Evolutionary conservation across 2,797 vertebrate genomes (phyloP), one percentile per base, ranked within the genome.

Genomic region (Hydrophis major): DNA sequence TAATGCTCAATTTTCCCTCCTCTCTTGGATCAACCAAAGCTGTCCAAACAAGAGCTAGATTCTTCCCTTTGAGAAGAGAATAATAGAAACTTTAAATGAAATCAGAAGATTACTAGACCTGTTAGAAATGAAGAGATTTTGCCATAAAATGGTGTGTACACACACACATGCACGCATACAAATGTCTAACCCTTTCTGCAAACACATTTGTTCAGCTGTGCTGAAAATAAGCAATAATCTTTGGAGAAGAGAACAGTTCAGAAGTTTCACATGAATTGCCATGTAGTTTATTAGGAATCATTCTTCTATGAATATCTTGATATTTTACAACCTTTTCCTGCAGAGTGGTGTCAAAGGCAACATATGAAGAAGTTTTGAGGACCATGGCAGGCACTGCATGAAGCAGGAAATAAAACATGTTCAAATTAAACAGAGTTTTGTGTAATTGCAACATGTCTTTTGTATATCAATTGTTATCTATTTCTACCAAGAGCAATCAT

Each of bases 1-100:
- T 96, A 98, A 97, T 96, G 97, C 97, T 96, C 96, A 96, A 94
- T 97, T 97, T 97, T 97, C 97, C 8, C 25, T 42, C 28, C 55
- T 47, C 95, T 97, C 97, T 95, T 96, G 97, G 97, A 96, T 94
- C 97, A 96, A 91, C 96, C 96, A 97, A 97, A 98, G 97, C 97
- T 97, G 97, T 97, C 96, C 96, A 97, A 97, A 98, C 97, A 98
- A 98, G 97, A 96, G 97, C 95, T 93, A 97, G 96, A 97, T 97
- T 98, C 97, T 69, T 50, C 95, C 97, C 96, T 98, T 97, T 98
- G 96, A 97, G 95, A 93, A 91, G 95, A 96, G 95, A 96, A 98
- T 95, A 98, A 97, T 96, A 96, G 97, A 97, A 98, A 97, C 96
- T 96, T 96, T 97, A 97, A 98, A 97, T 97, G 97, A 97, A 98